Base-by-base conservation (phyloP, 2,797 vertebrate species). In the Acanthis flammea region DNA sequence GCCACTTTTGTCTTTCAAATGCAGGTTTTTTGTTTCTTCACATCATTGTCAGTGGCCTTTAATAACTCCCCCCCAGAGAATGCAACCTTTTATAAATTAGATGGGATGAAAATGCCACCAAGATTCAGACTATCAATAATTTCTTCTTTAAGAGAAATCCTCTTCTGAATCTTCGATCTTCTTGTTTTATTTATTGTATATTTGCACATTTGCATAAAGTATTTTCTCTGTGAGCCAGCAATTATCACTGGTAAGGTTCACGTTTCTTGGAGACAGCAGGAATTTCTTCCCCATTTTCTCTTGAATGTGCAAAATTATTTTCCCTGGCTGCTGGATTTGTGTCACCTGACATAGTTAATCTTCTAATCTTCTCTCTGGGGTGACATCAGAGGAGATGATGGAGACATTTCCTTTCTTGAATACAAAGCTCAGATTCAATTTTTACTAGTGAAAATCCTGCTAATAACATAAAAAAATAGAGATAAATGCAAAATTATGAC, bases 351-450 rank as follows among this genome's bases (percentile, higher is more conserved):
- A 71, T 4, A 92, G 84, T 35, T 97, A 96, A 96, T 96, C 94
- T 96, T 95, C 73, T 94, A 92, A 95, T 96, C 89, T 96, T 74
- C 90, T 96, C 90, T 96, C 94, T 80, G 33, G 91, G 33, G 72
- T 88, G 89, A 97, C 92, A 97, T 94, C 87, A 96, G 90, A 95
- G 62, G 72, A 96, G 55, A 73, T 71, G 88, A 92, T 79, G 75
- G 82, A 95, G 58, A 57, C 10, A 2, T 87, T 87, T 92, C 47
- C 51, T 70, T 77, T 94, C 78, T 86, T n/a, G 53, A 92, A 86
- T 76, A 76, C 24, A 58, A 94, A 93, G 70, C 76, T 81, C 58
- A 37, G 37, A 94, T 91, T 91, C 72, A 86, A 10, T 57, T 76
- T 57, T 81, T 57, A 82, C 35, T 65, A 11, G 27, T 50, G 21